Evolutionary conservation across 2,888 invertebrate genomes (phyloP).

Genomic region (Drosophila demipolita): DNA sequence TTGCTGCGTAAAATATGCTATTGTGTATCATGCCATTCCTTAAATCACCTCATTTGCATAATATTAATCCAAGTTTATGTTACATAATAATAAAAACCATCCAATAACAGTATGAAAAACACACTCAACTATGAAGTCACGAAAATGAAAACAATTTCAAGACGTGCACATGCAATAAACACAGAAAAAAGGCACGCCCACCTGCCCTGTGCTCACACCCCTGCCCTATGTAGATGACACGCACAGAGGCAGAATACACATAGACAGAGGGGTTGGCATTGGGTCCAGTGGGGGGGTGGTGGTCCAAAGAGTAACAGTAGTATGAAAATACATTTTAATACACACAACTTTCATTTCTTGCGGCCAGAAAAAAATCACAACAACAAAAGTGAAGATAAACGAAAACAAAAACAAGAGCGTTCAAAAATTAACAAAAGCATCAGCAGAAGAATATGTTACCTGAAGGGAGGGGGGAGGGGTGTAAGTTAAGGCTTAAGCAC

Average conservation of each 20-base stretch:
- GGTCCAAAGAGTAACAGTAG: conserved; percentile 67
- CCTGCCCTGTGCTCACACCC: conserved; percentile 21
- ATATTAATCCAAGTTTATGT: conserved; percentile 62
- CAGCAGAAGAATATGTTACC: conserved; percentile 65
- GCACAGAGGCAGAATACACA: conserved; percentile 9
- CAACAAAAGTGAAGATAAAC: conserved; percentile 13
- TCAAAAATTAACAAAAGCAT: conserved; percentile 64
- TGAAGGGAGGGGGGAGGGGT: conserved; percentile 4
- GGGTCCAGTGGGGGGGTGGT: conserved; percentile 28
- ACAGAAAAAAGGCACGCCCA: conserved; percentile 18
- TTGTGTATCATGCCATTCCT: not conserved
- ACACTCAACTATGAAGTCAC: conserved; percentile 59
- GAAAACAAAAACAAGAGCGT: conserved; percentile 66
- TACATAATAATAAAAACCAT: conserved; percentile 59
- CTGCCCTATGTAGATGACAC: conserved; percentile 5
- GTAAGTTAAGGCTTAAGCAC: conserved; percentile 43
- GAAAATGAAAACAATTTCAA: conserved; percentile 77
- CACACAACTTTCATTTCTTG: conserved; percentile 76
- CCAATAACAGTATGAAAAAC: conserved; percentile 10
- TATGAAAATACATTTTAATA: conserved; percentile 76
- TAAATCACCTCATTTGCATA: conserved; percentile 53
- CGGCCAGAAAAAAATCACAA: conserved; percentile 40
- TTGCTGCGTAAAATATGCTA: too few relatives aligned
- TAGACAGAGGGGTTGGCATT: not conserved
- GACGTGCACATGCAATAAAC: conserved; percentile 73